These are phyloP conservation scores for Protonemura montana DNA, from an alignment of 2,888 invertebrate genomes.

Conservation along the genomic window DNA sequence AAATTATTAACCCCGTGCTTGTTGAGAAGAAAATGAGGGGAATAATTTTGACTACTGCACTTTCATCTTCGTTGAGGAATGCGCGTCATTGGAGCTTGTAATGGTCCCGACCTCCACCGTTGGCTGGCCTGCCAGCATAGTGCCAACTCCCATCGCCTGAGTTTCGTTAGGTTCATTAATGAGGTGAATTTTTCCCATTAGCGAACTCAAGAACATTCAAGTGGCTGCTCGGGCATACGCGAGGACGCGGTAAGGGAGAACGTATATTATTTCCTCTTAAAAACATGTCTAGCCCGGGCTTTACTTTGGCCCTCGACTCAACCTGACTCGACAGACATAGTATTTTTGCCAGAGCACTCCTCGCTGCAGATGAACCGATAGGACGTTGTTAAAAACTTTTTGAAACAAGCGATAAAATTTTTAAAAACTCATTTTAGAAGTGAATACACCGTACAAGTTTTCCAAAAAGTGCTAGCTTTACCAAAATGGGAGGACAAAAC, in stretches of 20 bases:
- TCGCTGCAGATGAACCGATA: not conserved
- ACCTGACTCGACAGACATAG: not conserved
- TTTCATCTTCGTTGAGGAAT: not conserved
- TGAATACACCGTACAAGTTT: not conserved
- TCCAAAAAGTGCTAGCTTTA: not conserved
- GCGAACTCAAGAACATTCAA: slow-evolving; percentile 14
- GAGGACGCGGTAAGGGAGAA: not conserved
- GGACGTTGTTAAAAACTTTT: slow-evolving; percentile 7
- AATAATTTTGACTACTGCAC: not conserved
- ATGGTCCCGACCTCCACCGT: not conserved
- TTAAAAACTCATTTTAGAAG: slow-evolving; percentile 12
- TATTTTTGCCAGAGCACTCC: not conserved
- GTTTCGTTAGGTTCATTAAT: slow-evolving; percentile 32
- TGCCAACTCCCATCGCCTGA: slow-evolving; percentile 20
- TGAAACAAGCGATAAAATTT: slow-evolving; percentile 3
- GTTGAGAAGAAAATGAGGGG: not conserved
- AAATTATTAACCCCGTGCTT: not conserved
- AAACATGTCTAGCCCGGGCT: slow-evolving; percentile 2
- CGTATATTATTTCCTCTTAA: slow-evolving; percentile 25
- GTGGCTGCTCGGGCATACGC: not conserved
- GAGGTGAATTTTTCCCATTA: slow-evolving; percentile 38
- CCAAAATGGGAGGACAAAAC: not conserved
- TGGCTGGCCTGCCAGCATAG: not conserved
- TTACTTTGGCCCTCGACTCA: not conserved
- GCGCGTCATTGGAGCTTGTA: slow-evolving; percentile 12